Evolutionary conservation across 2,888 invertebrate species (phyloP), one percentile per base, ranked within the genome.

Genomic region (Schrankia costaestrigalis): DNA sequence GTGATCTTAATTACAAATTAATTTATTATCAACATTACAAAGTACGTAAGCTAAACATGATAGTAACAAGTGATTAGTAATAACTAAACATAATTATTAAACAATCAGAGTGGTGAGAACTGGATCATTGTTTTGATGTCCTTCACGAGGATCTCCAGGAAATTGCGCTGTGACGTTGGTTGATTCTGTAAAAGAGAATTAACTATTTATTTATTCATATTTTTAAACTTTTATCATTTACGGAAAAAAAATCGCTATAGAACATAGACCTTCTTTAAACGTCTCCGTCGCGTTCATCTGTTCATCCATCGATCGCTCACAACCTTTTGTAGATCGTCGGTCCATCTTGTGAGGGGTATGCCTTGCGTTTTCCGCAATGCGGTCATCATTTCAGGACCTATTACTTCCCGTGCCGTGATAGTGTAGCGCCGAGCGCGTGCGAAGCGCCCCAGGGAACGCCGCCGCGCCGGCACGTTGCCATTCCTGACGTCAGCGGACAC

Each of bases 61-160:
- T 14, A 30, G 21, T 22, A 26, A 32, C 26, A 26, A 37, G 38
- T 27, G 12, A 14, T 31, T 25, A 24, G 10, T 33, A 33, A 33
- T 12, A 14, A 32, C 30, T 14, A 43, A 41, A 12, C 19, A n/a
- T 34, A 19, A 31, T 31, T 19, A 32, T 26, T 18, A 24, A 4
- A 27, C 10, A 8, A 36, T 65, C 63, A 74, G 31, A 90, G 80
- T 46, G 91, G 90, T 23, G 94, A 93, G 82, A 94, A 95, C 77
- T 95, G 95, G 47, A 95, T 90, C 60, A 95, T 90, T 41, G 92
- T 90, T 75, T 95, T 95, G 51, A 95, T 93, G 70, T 95, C 92
- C 48, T 95, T 91, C 31, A 95, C 73, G 5, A 95, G 79, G 0
- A 93, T 92, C 71, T 94, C 93, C 12, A 94, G 89, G 71, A 94